phyloP scores from a whole-genome alignment of 37 sponge, comb jelly and placozoan species.

The Lycopodina hypogea region DNA sequence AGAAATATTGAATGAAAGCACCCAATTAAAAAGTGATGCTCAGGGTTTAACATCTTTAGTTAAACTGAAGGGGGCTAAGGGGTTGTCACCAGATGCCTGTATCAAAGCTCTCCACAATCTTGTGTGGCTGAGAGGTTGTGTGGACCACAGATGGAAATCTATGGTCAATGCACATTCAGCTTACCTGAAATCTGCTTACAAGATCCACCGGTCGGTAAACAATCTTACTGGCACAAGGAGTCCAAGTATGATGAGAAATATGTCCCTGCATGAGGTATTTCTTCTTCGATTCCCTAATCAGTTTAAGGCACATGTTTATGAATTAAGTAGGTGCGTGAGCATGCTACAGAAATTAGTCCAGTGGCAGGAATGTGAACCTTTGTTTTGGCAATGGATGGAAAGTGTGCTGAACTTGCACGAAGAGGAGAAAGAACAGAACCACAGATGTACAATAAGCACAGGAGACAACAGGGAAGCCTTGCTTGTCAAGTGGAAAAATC shows the following conservation, averaged over 20 bases:
- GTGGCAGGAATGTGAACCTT: conserved; percentile 36
- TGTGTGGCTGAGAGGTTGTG: conserved; percentile 27
- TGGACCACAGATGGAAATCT: conserved; percentile 5
- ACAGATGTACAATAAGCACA: background rate
- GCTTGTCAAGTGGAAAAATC: background rate
- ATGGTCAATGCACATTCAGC: background rate
- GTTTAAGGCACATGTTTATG: conserved; percentile 16
- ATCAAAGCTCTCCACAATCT: background rate
- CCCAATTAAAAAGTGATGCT: background rate
- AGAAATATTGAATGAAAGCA: background rate
- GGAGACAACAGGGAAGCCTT: background rate
- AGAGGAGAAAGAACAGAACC: conserved; percentile 4
- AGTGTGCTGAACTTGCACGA: conserved; percentile 50
- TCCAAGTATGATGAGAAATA: background rate
- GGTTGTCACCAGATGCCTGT: background rate
- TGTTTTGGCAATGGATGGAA: conserved; percentile 79
- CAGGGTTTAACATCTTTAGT: background rate
- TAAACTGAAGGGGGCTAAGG: background rate
- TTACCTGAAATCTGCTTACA: conserved; percentile 23
- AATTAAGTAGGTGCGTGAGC: conserved; percentile 5
- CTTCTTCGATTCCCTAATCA: conserved; percentile 46
- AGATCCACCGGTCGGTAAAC: background rate
- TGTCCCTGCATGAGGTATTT: conserved; percentile 37
- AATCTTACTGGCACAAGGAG: background rate
- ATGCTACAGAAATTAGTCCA: conserved; percentile 30